A percentile compares a stretch with the other conserved stretches of the same genome.
Evolutionary conservation across 2,113 vertebrate genomes (phyloP).

Genomic region (Cariama cristata): DNA sequence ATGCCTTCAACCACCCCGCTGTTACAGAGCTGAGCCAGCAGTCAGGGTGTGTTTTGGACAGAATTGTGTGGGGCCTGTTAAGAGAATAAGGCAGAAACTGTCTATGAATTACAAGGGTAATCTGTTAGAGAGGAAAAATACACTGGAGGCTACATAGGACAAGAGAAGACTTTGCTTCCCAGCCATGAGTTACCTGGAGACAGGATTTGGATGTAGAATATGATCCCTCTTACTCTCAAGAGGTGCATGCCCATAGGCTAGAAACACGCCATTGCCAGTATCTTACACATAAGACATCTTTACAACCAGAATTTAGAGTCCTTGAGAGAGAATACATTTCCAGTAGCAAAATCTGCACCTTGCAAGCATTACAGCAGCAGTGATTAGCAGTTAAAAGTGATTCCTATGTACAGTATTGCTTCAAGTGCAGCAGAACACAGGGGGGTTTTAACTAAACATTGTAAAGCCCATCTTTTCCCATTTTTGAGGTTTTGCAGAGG

Average conservation of each 20-base stretch:
- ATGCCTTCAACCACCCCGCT: neutral
- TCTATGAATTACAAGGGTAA: neutral
- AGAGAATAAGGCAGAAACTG: neutral
- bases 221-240: neutral
- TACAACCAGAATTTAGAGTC: neutral
- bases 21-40: neutral
- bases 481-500: neutral
- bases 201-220: neutral
- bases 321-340: neutral
- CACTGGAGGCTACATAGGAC: neutral
- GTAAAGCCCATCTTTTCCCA: neutral
- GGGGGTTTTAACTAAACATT: rapidly evolving
- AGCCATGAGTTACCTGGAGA: neutral
- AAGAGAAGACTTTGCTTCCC: neutral
- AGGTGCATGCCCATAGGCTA: neutral
- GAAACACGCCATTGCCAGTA: neutral
- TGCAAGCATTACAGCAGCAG: neutral
- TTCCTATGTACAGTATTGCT: neutral
- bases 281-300: neutral
- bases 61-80: neutral
- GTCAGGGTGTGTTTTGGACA: neutral
- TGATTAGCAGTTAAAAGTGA: neutral
- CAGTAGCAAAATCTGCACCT: neutral
- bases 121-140: neutral
- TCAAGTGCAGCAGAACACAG: neutral